phyloP scores from a whole-genome alignment of 1,140 invertebrate species.

The Habropoda laboriosa region DNA sequence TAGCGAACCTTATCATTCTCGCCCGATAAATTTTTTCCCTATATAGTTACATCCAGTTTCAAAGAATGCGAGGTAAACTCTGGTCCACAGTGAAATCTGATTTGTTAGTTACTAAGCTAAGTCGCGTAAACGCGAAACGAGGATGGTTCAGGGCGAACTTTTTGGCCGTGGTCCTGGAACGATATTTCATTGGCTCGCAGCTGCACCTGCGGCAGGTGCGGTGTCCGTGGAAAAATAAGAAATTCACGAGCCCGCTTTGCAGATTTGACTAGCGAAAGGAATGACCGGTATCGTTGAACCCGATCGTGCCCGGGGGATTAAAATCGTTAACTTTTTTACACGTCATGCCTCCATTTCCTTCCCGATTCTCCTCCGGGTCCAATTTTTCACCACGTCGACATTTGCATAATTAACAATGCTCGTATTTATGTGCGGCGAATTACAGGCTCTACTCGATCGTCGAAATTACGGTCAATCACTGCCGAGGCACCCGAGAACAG shows the following conservation, averaged over 20 bases:
- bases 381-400: neutral
- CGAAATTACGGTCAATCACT: neutral
- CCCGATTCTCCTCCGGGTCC: neutral
- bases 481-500: too few relatives aligned
- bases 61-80: too few relatives aligned
- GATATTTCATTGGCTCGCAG: constrained; percentile 42
- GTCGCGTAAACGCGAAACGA: too few relatives aligned
- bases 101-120: too few relatives aligned
- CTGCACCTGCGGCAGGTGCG: constrained; percentile 63
- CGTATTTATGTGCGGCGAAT: neutral
- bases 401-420: neutral
- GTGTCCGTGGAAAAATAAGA: constrained; percentile 33
- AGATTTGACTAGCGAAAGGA: constrained; percentile 48
- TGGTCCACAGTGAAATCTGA: too few relatives aligned
- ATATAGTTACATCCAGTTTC: too few relatives aligned
- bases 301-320: neutral
- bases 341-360: neutral
- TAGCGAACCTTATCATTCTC: too few relatives aligned
- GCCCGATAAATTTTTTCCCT: too few relatives aligned
- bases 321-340: neutral
- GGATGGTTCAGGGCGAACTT: neutral
- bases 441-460: neutral
- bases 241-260: constrained; percentile 19
- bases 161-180: constrained; percentile 48
- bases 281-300: constrained; percentile 20